phyloP scores from a whole-genome alignment of 1,140 invertebrate genomes.

The Drosophila novamexicana region DNA sequence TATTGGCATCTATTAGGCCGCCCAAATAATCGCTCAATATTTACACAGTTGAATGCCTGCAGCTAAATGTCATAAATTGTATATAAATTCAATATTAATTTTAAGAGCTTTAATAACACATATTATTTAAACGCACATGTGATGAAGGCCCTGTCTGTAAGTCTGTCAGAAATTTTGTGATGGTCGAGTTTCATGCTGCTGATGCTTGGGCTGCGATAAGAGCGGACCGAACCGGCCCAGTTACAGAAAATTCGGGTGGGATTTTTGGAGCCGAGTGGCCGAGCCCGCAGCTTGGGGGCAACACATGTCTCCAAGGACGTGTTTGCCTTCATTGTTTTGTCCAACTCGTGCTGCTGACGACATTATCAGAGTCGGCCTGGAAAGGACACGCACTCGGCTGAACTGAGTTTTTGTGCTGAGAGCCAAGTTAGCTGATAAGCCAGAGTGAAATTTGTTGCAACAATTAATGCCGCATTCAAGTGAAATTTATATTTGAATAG shows the following conservation, averaged over 20 bases:
- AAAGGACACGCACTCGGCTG: slow-evolving; percentile 5
- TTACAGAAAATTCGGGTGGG: background rate
- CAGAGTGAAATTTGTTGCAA: slow-evolving; percentile 53
- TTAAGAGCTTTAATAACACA: slow-evolving; percentile 14
- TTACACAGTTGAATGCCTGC: slow-evolving; percentile 32
- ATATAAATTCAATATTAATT: slow-evolving; percentile 6
- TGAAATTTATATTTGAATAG: slow-evolving; percentile 61
- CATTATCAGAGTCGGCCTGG: slow-evolving; percentile 27
- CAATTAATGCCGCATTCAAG: slow-evolving; percentile 72
- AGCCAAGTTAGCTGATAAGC: slow-evolving; percentile 4
- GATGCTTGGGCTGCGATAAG: slow-evolving; percentile 13
- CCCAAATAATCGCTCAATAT: slow-evolving; percentile 46
- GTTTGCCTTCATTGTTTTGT: slow-evolving; percentile 17
- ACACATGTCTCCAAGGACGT: slow-evolving; percentile 3
- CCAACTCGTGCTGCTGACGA: slow-evolving; percentile 17
- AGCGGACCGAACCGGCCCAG: background rate
- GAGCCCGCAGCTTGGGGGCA: slow-evolving; percentile 21
- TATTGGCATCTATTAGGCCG: slow-evolving; percentile 50
- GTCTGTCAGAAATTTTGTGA: background rate
- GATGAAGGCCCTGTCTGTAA: background rate
- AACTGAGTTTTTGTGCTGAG: slow-evolving; percentile 1
- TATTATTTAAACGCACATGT: slow-evolving; percentile 13
- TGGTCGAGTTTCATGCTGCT: background rate
- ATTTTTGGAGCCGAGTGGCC: background rate
- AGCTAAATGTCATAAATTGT: slow-evolving; percentile 14